Evolutionary conservation across 2,888 invertebrate species (phyloP), one percentile per base, ranked within the genome.

Genomic region (Coremacera marginata): DNA sequence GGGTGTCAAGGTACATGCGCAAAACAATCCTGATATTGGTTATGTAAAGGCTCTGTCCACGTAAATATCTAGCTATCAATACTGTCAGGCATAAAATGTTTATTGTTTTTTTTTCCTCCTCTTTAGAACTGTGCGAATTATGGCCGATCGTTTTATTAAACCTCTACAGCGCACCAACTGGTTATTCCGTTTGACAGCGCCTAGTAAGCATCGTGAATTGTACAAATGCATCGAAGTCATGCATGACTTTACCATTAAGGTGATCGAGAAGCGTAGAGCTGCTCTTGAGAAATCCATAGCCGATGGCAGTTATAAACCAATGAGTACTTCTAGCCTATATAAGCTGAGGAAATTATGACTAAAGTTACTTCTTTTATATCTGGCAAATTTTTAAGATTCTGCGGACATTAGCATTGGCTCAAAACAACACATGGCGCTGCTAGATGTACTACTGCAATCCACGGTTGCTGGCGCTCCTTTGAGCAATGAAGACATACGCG

Each of bases 31-130:
- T 8, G 90, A 93, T 70, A 92, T 93, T 0, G 91, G 92, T 82
- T 95, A 95, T 85, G 94, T 94, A 0, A 90, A 91, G 82, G 92
- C 93, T 19, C 92, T 95, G 60, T 91, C 92, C 86, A 90, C 90
- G 94, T 94, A 89, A 82, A 83, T 82, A 63, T 63, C 16, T 8
- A 44, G n/a, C 16, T 8, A 63, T n/a, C 19, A 25, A 14, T 60
- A 27, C 5, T 60, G 11, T 22, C 11, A 8, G 16, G n/a, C n/a
- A n/a, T n/a, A n/a, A n/a, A n/a, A n/a, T n/a, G n/a, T n/a, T n/a
- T n/a, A n/a, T n/a, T n/a, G n/a, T n/a, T n/a, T n/a, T n/a, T n/a
- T n/a, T n/a, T 60, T 27, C 7, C 0, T 8, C 16, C 16, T 27
- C 4, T 11, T 11, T 9, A 60, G 60, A 27, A 27, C 27, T 27